phyloP scores from a whole-genome alignment of 2,888 invertebrate species.

The Allygus modestus region DNA sequence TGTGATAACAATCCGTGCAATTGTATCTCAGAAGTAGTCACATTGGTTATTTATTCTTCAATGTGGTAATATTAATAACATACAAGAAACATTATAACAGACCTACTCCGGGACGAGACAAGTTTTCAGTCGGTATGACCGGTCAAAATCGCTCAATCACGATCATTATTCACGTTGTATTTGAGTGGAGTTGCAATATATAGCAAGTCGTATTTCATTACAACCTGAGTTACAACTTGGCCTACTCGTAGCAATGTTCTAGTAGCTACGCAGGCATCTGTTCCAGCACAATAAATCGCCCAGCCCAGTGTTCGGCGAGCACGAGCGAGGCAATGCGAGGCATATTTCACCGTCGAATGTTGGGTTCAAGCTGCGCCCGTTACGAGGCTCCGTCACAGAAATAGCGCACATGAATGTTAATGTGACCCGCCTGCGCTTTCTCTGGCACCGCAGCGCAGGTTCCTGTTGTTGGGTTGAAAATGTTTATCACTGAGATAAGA shows the following conservation, averaged over 20 bases:
- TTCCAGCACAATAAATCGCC: background rate
- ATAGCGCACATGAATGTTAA: conserved; percentile 34
- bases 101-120: no score
- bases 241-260: background rate
- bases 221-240: background rate
- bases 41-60: no score
- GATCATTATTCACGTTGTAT: no score
- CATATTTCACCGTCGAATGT: conserved; percentile 7
- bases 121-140: no score
- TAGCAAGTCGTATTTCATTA: no score
- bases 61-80: no score
- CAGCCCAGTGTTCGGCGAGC: background rate
- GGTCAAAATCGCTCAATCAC: no score
- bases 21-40: no score
- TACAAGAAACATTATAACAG: no score
- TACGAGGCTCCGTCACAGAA: background rate
- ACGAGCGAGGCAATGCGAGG: background rate
- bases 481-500: background rate
- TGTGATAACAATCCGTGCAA: no score
- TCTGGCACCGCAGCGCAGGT: background rate
- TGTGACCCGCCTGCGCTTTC: conserved; percentile 7
- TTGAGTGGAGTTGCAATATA: no score
- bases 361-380: background rate
- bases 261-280: no score
- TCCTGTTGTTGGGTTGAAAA: background rate